Evolutionary conservation across 2,113 vertebrate species (phyloP).

Genomic region (Oostethus manadensis): DNA sequence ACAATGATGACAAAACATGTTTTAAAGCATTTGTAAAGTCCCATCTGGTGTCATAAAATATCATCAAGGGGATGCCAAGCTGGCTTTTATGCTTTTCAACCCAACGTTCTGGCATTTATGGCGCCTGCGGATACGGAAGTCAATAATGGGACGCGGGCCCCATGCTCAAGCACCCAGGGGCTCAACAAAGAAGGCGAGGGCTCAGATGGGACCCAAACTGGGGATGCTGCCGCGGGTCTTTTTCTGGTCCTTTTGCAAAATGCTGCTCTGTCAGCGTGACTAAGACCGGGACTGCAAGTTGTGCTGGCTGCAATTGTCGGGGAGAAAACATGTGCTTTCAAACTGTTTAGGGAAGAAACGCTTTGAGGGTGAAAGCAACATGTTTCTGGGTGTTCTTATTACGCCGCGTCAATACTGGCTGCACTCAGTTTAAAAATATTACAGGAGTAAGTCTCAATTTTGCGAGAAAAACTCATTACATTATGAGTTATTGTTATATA

Average conservation of each 20-base stretch:
- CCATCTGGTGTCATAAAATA: slow-evolving; percentile 17
- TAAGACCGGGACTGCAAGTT: slow-evolving; percentile 39
- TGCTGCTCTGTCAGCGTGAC: slow-evolving; percentile 43
- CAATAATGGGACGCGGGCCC: slow-evolving; percentile 38
- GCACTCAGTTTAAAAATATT: slow-evolving; percentile 25
- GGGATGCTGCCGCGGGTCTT: slow-evolving; percentile 34
- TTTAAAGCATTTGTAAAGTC: slow-evolving; percentile 26
- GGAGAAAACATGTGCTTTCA: slow-evolving; percentile 23
- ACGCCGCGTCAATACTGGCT: slow-evolving; percentile 16
- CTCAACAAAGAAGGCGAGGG: slow-evolving; percentile 40
- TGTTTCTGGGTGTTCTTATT: slow-evolving; percentile 32
- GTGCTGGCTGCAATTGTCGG: slow-evolving; percentile 37
- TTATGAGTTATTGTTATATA: too few species aligned
- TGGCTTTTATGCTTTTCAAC: slow-evolving; percentile 16
- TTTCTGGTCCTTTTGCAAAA: slow-evolving; percentile 39
- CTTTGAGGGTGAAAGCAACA: slow-evolving; percentile 1
- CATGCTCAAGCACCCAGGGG: slow-evolving; percentile 40
- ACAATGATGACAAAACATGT: slow-evolving; percentile 29
- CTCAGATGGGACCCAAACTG: slow-evolving; percentile 40
- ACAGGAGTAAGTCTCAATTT: too few species aligned
- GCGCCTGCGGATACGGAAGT: slow-evolving; percentile 35
- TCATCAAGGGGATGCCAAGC: slow-evolving; percentile 16
- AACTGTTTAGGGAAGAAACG: not conserved
- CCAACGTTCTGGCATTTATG: slow-evolving; percentile 23
- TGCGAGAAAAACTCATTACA: too few species aligned